Evolutionary conservation across 2,113 vertebrate species (phyloP).

Genomic region (Callipepla californica): DNA sequence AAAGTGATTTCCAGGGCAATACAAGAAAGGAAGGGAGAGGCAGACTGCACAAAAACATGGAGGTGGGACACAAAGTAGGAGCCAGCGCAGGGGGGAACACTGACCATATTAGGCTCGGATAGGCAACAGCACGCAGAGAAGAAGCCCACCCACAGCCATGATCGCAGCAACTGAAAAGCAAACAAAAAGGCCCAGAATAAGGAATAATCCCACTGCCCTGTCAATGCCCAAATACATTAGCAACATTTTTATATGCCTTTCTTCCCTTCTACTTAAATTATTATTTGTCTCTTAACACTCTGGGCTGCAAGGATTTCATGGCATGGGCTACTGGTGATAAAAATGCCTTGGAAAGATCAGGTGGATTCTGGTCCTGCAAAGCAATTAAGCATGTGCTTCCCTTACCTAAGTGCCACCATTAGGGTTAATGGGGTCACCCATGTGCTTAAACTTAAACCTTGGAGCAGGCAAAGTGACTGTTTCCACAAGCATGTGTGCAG

Average conservation of each 20-base stretch:
- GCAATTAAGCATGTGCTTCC: background rate
- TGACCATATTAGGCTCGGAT: slow-evolving; percentile 85
- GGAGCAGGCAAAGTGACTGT: slow-evolving; percentile 25
- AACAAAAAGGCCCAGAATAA: slow-evolving; percentile 83
- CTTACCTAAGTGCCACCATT: background rate
- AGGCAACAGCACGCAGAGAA: slow-evolving; percentile 84
- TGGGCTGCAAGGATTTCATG: background rate
- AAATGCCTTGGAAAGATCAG: background rate
- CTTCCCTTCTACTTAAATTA: background rate
- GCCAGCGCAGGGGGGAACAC: slow-evolving; percentile 73
- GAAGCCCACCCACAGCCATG: slow-evolving; percentile 84
- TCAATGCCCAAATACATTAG: slow-evolving; percentile 59
- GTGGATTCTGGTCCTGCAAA: background rate
- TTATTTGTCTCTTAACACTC: background rate
- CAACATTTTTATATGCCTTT: slow-evolving; percentile 10
- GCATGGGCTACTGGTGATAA: background rate
- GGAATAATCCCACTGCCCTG: slow-evolving; percentile 71
- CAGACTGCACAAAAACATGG: slow-evolving; percentile 59
- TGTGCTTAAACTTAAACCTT: slow-evolving; percentile 60
- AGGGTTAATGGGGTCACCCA: slow-evolving; percentile 16
- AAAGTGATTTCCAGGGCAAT: slow-evolving; percentile 37
- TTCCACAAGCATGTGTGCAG: background rate
- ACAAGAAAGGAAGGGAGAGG: slow-evolving; percentile 49
- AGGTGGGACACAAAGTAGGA: slow-evolving; percentile 58
- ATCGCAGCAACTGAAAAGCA: slow-evolving; percentile 85